Conservation (phyloP, 2,113 vertebrate genomes). For the Thoracochromis brauschi region DNA sequence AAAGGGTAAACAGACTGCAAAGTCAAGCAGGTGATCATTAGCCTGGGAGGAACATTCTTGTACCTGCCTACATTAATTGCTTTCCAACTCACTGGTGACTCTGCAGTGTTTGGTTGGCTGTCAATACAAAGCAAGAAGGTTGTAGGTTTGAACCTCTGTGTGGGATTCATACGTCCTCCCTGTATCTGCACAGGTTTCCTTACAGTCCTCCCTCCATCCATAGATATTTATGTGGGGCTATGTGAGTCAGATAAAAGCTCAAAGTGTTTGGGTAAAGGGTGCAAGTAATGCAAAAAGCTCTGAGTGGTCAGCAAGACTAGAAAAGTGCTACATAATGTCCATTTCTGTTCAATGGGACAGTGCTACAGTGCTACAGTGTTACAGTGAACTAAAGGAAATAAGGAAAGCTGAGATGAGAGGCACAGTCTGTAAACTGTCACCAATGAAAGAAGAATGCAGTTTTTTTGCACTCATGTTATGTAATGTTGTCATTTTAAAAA, state of each 20-base stretch:
- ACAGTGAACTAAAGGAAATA: background rate
- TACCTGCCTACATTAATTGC: background rate
- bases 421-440: background rate
- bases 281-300: background rate
- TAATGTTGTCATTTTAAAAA: background rate
- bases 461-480: background rate
- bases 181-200: background rate
- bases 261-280: background rate
- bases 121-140: background rate
- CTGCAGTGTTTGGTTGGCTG: background rate
- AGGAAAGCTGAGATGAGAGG: background rate
- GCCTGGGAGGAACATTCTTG: background rate
- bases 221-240: background rate
- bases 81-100: background rate
- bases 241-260: background rate
- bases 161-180: background rate
- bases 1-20: background rate
- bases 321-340: background rate
- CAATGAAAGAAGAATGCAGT: background rate
- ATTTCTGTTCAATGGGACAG: background rate
- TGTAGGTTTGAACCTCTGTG: background rate
- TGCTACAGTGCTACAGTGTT: rapidly evolving
- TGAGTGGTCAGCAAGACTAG: background rate
- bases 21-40: background rate
- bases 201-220: background rate